phyloP scores from a whole-genome alignment of 2,113 vertebrate species.

The Leiothrix lutea region DNA sequence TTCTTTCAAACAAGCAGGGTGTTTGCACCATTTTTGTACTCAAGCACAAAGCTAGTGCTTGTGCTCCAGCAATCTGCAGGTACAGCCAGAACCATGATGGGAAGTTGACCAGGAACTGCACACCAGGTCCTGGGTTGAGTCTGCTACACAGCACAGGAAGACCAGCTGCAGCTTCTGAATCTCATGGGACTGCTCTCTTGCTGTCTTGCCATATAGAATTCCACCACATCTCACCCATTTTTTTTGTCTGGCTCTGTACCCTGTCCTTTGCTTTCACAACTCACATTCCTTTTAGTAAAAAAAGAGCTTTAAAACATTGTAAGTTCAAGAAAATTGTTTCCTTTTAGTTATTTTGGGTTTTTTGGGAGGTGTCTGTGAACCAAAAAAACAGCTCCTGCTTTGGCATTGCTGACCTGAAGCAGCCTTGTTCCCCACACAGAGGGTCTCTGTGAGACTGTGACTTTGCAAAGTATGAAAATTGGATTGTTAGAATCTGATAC shows the following conservation, averaged over 20 bases:
- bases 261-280: background rate
- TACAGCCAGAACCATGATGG: background rate
- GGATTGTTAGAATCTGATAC: background rate
- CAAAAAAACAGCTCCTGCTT: background rate
- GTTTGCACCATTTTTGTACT: background rate
- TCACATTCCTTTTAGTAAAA: background rate
- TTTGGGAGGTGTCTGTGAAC: background rate
- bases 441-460: background rate
- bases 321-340: background rate
- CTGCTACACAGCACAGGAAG: accelerated
- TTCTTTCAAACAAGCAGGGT: background rate
- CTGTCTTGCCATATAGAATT: background rate
- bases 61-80: background rate
- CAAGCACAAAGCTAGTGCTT: background rate
- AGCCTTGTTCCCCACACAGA: background rate
- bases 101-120: background rate
- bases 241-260: background rate
- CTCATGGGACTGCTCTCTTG: background rate
- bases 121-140: accelerated
- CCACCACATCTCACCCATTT: background rate
- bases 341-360: background rate
- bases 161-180: background rate
- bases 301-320: background rate
- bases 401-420: background rate
- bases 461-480: background rate